These are phyloP conservation scores for Spea bombifrons DNA, from an alignment of 2,113 vertebrate species.

Conservation along the genomic window DNA sequence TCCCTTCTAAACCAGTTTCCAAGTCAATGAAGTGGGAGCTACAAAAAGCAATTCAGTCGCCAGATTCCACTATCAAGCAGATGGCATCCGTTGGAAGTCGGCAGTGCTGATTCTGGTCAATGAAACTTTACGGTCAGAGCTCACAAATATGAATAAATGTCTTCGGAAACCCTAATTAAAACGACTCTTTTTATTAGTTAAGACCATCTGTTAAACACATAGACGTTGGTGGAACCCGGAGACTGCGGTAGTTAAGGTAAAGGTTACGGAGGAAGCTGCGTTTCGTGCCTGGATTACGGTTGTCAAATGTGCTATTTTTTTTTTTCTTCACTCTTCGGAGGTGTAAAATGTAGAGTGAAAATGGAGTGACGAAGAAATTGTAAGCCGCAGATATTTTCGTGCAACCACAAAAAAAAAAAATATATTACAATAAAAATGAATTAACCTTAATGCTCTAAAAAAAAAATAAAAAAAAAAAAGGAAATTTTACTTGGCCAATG, in stretches of 20 bases:
- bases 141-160: conserved; percentile 74
- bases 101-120: conserved; percentile 64
- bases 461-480: no score
- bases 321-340: no score
- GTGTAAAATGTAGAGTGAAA: no score
- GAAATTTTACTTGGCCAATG: no score
- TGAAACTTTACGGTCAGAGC: conserved; percentile 71
- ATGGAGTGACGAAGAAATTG: no score
- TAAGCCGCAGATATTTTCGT: no score
- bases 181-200: conserved; percentile 75
- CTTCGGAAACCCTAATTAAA: conserved; percentile 85
- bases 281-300: neutral
- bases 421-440: no score
- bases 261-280: neutral
- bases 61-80: conserved; percentile 75
- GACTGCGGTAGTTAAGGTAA: conserved; percentile 19
- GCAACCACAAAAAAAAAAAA: no score
- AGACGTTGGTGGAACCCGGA: conserved; percentile 65
- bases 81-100: conserved; percentile 80
- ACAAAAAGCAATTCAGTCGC: conserved; percentile 56
- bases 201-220: conserved; percentile 77
- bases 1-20: conserved; percentile 65
- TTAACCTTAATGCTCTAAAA: no score
- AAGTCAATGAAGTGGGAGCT: conserved; percentile 72
- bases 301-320: neutral